Conservation (phyloP, 2,113 vertebrate genomes). For the Oncorhynchus kisutch region DNA sequence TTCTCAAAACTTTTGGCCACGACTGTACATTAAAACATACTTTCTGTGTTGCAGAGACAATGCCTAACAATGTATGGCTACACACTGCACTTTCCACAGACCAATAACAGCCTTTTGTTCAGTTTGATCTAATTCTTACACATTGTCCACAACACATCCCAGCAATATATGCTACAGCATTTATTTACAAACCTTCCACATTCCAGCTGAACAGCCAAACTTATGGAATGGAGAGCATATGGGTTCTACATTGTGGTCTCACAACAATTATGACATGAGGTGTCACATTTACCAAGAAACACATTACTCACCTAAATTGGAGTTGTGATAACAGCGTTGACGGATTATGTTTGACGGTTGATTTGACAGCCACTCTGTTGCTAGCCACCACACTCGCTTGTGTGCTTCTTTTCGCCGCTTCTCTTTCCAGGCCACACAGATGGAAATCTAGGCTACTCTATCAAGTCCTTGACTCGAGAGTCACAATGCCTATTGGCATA, state of each 20-base stretch:
- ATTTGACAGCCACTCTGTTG: not conserved
- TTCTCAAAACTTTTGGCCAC: too few relatives aligned
- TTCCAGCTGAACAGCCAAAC: constrained; percentile 4
- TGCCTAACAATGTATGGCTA: not conserved
- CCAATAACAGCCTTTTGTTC: not conserved
- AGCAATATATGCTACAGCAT: not conserved
- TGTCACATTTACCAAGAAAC: constrained; percentile 1
- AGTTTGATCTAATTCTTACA: not conserved
- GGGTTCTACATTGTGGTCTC: not conserved
- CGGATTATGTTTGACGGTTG: not conserved
- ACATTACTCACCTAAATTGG: constrained; percentile 9
- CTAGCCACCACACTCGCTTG: not conserved
- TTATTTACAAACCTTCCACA: not conserved
- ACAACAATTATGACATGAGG: not conserved
- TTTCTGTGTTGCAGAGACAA: not conserved
- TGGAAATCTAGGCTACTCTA: not conserved
- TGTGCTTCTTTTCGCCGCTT: not conserved
- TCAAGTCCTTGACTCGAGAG: not conserved
- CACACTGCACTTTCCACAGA: not conserved
- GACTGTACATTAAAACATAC: not conserved
- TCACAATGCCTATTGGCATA: not conserved
- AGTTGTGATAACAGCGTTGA: not conserved
- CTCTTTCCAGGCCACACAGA: not conserved
- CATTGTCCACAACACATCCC: not conserved
- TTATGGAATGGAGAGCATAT: constrained; percentile 5